Percentiles rank a stretch among this genome's conserved stretches.
These are phyloP conservation scores for Xestoiulus laeticollis DNA, from an alignment of 2,888 invertebrate species.

Conservation along the genomic window DNA sequence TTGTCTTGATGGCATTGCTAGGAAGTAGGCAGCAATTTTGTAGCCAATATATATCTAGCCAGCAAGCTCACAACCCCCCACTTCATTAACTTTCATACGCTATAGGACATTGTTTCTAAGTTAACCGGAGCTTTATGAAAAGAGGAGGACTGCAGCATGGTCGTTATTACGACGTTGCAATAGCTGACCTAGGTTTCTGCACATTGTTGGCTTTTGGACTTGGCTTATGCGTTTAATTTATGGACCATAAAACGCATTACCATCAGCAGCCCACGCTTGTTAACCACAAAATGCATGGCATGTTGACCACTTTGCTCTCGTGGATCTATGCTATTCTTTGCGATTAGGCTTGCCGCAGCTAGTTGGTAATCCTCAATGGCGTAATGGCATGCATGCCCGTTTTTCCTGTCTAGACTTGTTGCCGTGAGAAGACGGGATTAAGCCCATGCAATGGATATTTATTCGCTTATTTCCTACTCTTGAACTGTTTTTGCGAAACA, in stretches of 20 bases:
- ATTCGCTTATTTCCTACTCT: background rate
- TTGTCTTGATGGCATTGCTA: background rate
- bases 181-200: background rate
- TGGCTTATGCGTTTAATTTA: constrained; percentile 27
- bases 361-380: constrained; percentile 11
- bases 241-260: constrained; percentile 39
- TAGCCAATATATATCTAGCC: background rate
- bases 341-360: constrained; percentile 34
- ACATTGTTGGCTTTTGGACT: constrained; percentile 25
- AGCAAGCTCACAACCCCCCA: background rate
- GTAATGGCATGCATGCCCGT: background rate
- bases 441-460: background rate
- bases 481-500: background rate
- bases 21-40: background rate
- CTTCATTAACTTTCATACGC: constrained; percentile 33
- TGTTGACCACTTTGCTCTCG: constrained; percentile 24
- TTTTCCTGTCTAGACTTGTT: constrained; percentile 3
- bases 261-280: constrained; percentile 40
- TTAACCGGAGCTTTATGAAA: background rate
- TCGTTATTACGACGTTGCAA: background rate
- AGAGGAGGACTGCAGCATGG: background rate
- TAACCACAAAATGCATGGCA: constrained; percentile 38
- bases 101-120: background rate
- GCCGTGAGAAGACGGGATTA: background rate
- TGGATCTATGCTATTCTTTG: background rate